Evolutionary conservation across 2,888 invertebrate genomes (phyloP).

Genomic region (Anthophora plumipes): DNA sequence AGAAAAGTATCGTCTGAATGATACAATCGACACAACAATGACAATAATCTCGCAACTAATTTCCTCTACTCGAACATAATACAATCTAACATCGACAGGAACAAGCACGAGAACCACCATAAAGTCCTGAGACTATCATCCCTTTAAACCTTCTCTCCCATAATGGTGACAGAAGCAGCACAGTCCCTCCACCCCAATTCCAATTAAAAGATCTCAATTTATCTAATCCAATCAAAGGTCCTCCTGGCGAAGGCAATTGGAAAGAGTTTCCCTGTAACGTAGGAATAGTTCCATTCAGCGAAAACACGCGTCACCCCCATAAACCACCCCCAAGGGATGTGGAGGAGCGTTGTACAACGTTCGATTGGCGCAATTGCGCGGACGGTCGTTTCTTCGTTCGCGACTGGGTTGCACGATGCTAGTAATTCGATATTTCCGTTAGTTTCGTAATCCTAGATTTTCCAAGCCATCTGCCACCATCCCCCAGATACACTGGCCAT

Average conservation of each 20-base stretch:
- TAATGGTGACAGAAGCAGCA: background rate
- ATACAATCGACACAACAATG: no score
- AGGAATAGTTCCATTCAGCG: conserved; percentile 10
- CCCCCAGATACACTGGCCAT: background rate
- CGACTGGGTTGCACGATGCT: conserved; percentile 34
- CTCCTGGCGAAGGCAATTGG: conserved; percentile 5
- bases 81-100: background rate
- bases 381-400: conserved; percentile 66
- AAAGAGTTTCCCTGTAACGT: conserved; percentile 6
- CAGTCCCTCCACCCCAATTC: background rate
- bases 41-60: no score
- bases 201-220: conserved; percentile 36
- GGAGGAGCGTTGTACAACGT: conserved; percentile 56
- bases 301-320: conserved; percentile 27
- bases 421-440: conserved; percentile 80
- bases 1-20: no score
- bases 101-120: background rate
- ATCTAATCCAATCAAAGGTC: conserved; percentile 22
- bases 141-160: background rate
- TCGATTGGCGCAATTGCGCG: conserved; percentile 67
- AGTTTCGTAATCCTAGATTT: conserved; percentile 80
- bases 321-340: conserved; percentile 21
- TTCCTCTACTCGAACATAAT: no score
- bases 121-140: background rate
- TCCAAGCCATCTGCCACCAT: conserved; percentile 79